Conservation (phyloP, 2,888 invertebrate genomes). For the Digitonthophagus gazella region DNA sequence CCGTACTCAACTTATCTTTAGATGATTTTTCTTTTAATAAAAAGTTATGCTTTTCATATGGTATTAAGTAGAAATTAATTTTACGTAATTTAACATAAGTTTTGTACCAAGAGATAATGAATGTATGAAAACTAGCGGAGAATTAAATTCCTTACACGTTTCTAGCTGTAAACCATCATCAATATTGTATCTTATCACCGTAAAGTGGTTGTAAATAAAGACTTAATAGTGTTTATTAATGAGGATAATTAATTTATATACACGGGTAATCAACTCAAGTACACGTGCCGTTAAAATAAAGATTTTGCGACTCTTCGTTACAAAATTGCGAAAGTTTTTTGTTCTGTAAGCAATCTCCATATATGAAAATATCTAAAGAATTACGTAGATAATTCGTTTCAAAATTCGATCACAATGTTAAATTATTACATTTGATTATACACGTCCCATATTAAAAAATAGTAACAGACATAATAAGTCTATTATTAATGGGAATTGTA, state of each 20-base stretch:
- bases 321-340: neutral
- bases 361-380: too few relatives aligned
- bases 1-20: neutral
- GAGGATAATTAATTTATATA: neutral
- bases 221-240: neutral
- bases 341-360: neutral
- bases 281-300: neutral
- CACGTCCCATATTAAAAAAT: neutral
- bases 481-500: neutral
- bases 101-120: too few relatives aligned
- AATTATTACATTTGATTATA: neutral
- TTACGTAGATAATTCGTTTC: too few relatives aligned
- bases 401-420: neutral
- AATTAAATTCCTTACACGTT: neutral
- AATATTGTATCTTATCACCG: neutral
- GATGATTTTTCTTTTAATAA: neutral
- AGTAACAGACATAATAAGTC: neutral
- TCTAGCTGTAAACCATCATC: neutral
- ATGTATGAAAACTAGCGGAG: neutral
- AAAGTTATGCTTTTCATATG: neutral
- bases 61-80: neutral
- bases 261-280: neutral
- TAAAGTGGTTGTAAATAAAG: neutral
- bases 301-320: neutral
- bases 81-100: too few relatives aligned